phyloP scores from a whole-genome alignment of 2,113 vertebrate species.

The Coracopsis vasa region DNA sequence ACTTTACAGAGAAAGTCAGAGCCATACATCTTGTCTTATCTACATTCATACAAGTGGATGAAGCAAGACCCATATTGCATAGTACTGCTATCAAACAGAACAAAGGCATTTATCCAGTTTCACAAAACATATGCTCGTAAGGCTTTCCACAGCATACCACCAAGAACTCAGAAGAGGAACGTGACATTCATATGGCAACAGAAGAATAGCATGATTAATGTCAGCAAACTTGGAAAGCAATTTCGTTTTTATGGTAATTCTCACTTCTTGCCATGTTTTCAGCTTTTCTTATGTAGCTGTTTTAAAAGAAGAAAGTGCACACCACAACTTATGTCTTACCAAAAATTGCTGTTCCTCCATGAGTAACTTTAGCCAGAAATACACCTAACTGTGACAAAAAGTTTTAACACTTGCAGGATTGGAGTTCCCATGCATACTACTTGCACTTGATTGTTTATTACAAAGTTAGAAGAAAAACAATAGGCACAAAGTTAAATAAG shows the following conservation, averaged over 20 bases:
- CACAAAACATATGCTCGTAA: not conserved
- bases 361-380: not conserved
- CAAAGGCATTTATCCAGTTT: not conserved
- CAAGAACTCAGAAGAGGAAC: not conserved
- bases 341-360: not conserved
- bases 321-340: rapidly evolving
- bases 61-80: not conserved
- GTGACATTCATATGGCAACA: not conserved
- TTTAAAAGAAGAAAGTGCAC: not conserved
- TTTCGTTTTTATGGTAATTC: not conserved
- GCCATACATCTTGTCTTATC: not conserved
- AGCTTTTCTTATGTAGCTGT: not conserved
- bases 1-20: not conserved
- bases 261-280: not conserved
- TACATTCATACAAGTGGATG: not conserved
- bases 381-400: not conserved
- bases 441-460: not conserved
- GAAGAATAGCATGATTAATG: not conserved
- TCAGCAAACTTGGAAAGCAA: not conserved
- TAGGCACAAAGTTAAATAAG: not conserved
- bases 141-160: not conserved
- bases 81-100: not conserved
- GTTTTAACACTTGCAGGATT: not conserved
- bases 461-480: not conserved
- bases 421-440: not conserved